Evolutionary conservation across 2,888 invertebrate genomes (phyloP).

Genomic region (Aphrophora alni): DNA sequence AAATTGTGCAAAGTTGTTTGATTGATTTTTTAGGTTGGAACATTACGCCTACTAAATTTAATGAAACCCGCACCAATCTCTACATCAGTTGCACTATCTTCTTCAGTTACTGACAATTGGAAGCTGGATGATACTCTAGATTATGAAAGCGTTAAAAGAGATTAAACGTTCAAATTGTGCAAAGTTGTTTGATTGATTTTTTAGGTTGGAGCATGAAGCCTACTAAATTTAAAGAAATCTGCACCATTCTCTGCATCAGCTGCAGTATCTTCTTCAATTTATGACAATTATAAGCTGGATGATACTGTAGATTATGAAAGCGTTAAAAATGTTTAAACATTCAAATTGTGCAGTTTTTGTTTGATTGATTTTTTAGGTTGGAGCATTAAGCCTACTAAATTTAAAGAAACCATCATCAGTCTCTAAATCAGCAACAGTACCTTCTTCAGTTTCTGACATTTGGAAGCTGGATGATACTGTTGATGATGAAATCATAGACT

Average conservation of each 20-base stretch:
- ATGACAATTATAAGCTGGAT: slow-evolving; percentile 79
- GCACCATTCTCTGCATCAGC: slow-evolving; percentile 50
- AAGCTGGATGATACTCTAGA: slow-evolving; percentile 73
- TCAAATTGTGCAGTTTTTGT: no score
- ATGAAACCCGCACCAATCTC: slow-evolving; percentile 57
- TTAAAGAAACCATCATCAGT: slow-evolving; percentile 63
- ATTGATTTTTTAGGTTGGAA: slow-evolving; percentile 61
- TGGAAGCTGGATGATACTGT: slow-evolving; percentile 77
- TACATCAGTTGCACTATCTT: slow-evolving; percentile 55
- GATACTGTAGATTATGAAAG: slow-evolving; percentile 70
- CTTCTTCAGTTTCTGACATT: slow-evolving; percentile 59
- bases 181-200: no score
- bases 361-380: slow-evolving; percentile 57
- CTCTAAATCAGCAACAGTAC: slow-evolving; percentile 60
- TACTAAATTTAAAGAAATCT: slow-evolving; percentile 58
- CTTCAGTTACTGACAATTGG: slow-evolving; percentile 67
- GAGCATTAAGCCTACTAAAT: slow-evolving; percentile 60
- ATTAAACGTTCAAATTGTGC: no score
- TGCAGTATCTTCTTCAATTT: slow-evolving; percentile 54
- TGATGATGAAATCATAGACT: slow-evolving; percentile 83
- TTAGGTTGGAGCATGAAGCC: slow-evolving; percentile 66
- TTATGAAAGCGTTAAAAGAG: no score
- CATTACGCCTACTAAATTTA: slow-evolving; percentile 57
- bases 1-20: no score
- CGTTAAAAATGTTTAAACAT: no score